Base-by-base conservation (phyloP, 2,888 invertebrate genomes). In the Ochropleura plecta region DNA sequence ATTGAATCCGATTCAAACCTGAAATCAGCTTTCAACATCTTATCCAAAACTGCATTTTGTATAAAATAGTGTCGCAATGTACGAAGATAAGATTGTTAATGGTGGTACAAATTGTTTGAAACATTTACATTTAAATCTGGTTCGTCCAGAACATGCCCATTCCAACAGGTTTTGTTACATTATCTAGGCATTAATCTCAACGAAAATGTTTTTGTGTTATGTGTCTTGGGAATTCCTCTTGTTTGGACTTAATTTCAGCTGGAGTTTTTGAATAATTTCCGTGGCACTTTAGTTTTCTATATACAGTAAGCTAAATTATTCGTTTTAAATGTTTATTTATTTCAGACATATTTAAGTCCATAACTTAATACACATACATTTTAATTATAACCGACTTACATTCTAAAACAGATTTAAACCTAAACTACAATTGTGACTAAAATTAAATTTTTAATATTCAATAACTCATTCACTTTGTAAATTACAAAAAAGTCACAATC, bases 71-170 rank as follows among this genome's bases (percentile, higher is more conserved):
- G 87, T 82, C 85, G 72, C 84, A 77, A 82, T 70, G 59, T 80
- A 51, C 46, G 55, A 64, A 80, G 89, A 88, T 89, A 89, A 88
- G 85, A 88, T 86, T 83, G 79, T 85, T 76, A 83, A 84, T 85
- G 84, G 70, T 65, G 67, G 75, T 82, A 85, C 84, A 85, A 88
- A 88, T 89, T 86, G 89, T 86, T 88, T 88, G 78, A 79, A 86
- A 82, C 63, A 87, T 85, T 84, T 81, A 84, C 87, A 88, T 88
- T 88, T 86, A 82, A 86, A 84, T 88, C 81, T 84, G 78, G 79
- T 84, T 84, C 69, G 78, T 72, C 67, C 69, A 77, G 83, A 77
- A 80, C 81, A 87, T 85, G 82, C 73, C 79, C 73, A 82, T 82
- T 82, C 76, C 79, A 76, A 76, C 84, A 73, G 79, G 72, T 85